phyloP scores from a whole-genome alignment of 2,797 vertebrate species.

The Acanthurus leucopareius region DNA sequence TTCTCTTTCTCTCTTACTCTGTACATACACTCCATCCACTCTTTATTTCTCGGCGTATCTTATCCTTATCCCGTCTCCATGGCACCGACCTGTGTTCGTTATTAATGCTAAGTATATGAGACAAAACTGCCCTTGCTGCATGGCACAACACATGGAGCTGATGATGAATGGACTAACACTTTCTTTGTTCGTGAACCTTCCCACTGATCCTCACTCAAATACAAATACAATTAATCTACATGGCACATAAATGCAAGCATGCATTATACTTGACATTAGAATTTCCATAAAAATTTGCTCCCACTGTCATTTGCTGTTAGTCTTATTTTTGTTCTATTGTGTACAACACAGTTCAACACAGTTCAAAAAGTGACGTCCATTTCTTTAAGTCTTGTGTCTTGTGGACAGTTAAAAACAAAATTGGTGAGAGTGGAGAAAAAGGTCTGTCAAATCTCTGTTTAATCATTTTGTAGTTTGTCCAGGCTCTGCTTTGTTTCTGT shows the following conservation, averaged over 20 bases:
- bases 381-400: not conserved
- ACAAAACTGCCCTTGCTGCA: slow-evolving; percentile 38
- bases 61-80: slow-evolving; percentile 14
- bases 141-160: slow-evolving; percentile 2
- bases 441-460: not conserved
- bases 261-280: not conserved
- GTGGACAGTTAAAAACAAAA: not conserved
- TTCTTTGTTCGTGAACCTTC: slow-evolving; percentile 12
- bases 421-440: not conserved
- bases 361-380: not conserved
- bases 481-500: not conserved
- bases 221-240: slow-evolving; percentile 4
- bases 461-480: not conserved
- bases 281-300: not conserved
- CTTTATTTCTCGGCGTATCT: slow-evolving; percentile 7
- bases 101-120: slow-evolving; percentile 46
- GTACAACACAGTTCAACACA: too few species aligned
- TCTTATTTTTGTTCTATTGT: not conserved
- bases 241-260: not conserved
- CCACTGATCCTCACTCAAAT: not conserved
- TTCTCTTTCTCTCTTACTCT: not conserved
- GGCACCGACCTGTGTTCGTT: slow-evolving; percentile 42
- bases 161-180: slow-evolving; percentile 21
- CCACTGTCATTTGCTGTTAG: not conserved
- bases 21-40: not conserved